phyloP scores from a whole-genome alignment of 2,797 vertebrate genomes.

The Erpetoichthys calabaricus region DNA sequence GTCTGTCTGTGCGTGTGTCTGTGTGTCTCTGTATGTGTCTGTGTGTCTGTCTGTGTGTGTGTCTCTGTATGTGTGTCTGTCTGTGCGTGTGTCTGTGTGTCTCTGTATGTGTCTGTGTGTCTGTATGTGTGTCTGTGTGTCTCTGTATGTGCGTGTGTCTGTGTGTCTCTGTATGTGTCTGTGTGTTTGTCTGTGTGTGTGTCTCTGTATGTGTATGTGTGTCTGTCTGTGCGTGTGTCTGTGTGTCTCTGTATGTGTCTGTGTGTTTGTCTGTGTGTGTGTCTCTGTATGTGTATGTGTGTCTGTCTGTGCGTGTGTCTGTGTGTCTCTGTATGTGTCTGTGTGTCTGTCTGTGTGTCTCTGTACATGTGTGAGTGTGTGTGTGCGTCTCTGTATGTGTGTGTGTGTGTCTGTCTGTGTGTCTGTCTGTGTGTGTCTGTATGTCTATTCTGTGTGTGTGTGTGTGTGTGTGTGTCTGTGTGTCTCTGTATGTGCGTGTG shows the following conservation, averaged over 20 bases:
- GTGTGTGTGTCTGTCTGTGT: no score
- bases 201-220: slow-evolving; percentile 16
- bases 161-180: not conserved
- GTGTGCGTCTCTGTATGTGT: no score
- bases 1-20: slow-evolving; percentile 6
- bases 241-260: not conserved
- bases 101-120: no score
- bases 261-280: slow-evolving; percentile 4
- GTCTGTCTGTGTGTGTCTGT: no score
- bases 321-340: not conserved
- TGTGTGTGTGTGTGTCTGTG: no score
- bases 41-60: not conserved
- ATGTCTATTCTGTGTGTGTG: no score
- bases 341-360: slow-evolving; percentile 3
- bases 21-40: slow-evolving; percentile 17
- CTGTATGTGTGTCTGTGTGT: not conserved
- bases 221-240: slow-evolving; percentile 2
- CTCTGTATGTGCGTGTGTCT: not conserved
- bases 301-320: not conserved
- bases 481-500: no score
- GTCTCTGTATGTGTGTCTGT: not conserved
- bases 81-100: slow-evolving; percentile 4
- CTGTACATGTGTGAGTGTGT: no score
- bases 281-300: not conserved
- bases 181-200: slow-evolving; percentile 6